Percentiles rank a stretch among this genome's conserved stretches.
These are phyloP conservation scores for Phania funesta DNA, from an alignment of 2,888 invertebrate genomes.

Conservation along the genomic window DNA sequence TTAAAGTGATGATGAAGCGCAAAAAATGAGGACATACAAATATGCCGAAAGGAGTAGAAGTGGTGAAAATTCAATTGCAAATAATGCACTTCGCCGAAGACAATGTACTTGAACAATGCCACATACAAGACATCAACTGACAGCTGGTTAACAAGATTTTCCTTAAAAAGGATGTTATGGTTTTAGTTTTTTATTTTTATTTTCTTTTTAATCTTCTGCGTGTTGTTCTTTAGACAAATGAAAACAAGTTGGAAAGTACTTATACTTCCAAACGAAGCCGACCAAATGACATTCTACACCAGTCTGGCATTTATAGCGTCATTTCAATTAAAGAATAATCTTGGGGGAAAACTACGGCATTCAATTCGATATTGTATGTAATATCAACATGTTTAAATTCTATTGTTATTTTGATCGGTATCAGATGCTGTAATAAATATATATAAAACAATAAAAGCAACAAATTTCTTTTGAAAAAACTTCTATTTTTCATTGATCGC, in stretches of 20 bases:
- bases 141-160: constrained; percentile 64
- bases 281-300: neutral
- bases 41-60: constrained; percentile 24
- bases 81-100: constrained; percentile 73
- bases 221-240: constrained; percentile 17
- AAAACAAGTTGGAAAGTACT: neutral
- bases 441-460: too few relatives aligned
- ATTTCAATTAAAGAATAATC: too few relatives aligned
- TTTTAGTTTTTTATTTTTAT: constrained; percentile 29
- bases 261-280: neutral
- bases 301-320: neutral
- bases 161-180: constrained; percentile 61
- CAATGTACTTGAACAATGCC: constrained; percentile 48
- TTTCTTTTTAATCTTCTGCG: constrained; percentile 1
- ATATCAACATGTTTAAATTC: too few relatives aligned
- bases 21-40: constrained; percentile 7
- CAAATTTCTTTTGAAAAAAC: too few relatives aligned
- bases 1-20: constrained; percentile 59
- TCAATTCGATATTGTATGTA: too few relatives aligned
- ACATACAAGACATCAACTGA: constrained; percentile 59
- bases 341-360: too few relatives aligned
- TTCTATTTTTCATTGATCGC: too few relatives aligned
- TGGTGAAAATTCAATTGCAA: constrained; percentile 75
- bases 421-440: too few relatives aligned
- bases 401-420: too few relatives aligned